Evolutionary conservation across 1,140 invertebrate genomes (phyloP), one percentile per base, ranked within the genome.

Genomic region (Brachionus sp.): DNA sequence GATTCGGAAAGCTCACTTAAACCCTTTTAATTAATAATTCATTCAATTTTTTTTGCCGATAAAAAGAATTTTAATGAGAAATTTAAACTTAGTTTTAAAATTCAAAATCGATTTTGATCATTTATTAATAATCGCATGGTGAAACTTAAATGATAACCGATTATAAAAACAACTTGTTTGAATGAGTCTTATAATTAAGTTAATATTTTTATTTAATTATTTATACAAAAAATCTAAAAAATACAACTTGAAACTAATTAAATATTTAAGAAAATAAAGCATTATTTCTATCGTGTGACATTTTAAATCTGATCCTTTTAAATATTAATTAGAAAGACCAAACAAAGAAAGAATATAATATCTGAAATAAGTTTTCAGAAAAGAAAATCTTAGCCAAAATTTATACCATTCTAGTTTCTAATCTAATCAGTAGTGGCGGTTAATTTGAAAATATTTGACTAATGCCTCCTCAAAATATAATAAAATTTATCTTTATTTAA

Each of bases 231-330:
- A 57, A 57, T 57, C 50, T 23, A 23, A 57, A 29, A 57, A 57
- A 57, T 25, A 57, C 50, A 57, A 57, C 19, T 9, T 57, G 13
- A 19, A 57, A 57, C 19, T 57, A 57, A 57, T 57, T 19, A 9
- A 57, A 57, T 23, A 16, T 53, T 5, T 19, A 7, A 19, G 19
- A 57, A 57, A 57, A 57, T 16, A 57, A 57, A 57, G 16, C 19
- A 19, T 57, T 19, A 23, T 57, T 57, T 57, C 50, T 23, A 57
- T 57, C 19, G 19, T 57, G 50, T 57, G 50, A 57, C 9, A 57
- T 57, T 57, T 57, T 57, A 57, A 57, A 57, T 57, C 50, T 57
- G 50, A 57, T 57, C 50, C 50, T 57, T 57, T 46, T 57, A 19
- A 57, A 57, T 19, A 57, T 57, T 57, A 57, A 57, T 57, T n/a